Percentiles rank a stretch among this genome's conserved stretches.
Conservation (phyloP, 2,797 vertebrate species). For the Lophotriccus pileatus region DNA sequence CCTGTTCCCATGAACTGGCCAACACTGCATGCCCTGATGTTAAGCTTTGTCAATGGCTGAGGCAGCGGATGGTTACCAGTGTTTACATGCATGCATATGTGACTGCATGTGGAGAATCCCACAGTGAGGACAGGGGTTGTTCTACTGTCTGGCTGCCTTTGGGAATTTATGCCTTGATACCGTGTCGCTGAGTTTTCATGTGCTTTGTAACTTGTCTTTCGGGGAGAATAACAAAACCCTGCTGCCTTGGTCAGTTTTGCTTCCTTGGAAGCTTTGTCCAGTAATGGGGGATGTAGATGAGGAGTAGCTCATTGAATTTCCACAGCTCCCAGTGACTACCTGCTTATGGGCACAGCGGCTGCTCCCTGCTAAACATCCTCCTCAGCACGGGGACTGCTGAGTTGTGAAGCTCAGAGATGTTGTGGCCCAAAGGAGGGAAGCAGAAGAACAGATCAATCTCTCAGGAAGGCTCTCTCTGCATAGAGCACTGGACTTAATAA, state of each 20-base stretch:
- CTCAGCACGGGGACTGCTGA: neutral
- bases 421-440: neutral
- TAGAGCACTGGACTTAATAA: neutral
- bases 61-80: neutral
- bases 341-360: neutral
- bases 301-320: neutral
- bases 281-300: neutral
- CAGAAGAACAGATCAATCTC: neutral
- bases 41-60: slow-evolving; percentile 2
- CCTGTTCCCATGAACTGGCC: neutral
- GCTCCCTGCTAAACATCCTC: neutral
- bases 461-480: accelerated
- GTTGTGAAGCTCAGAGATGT: neutral
- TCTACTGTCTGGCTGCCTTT: neutral
- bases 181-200: neutral
- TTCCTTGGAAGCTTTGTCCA: neutral
- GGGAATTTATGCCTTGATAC: neutral
- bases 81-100: neutral
- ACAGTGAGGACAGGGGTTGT: neutral
- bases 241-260: neutral
- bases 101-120: neutral
- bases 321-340: neutral
- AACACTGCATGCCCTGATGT: slow-evolving; percentile 3
- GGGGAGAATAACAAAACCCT: neutral
- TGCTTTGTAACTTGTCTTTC: neutral